phyloP scores from a whole-genome alignment of 2,113 vertebrate genomes.

The Balaenoptera acutorostrata region DNA sequence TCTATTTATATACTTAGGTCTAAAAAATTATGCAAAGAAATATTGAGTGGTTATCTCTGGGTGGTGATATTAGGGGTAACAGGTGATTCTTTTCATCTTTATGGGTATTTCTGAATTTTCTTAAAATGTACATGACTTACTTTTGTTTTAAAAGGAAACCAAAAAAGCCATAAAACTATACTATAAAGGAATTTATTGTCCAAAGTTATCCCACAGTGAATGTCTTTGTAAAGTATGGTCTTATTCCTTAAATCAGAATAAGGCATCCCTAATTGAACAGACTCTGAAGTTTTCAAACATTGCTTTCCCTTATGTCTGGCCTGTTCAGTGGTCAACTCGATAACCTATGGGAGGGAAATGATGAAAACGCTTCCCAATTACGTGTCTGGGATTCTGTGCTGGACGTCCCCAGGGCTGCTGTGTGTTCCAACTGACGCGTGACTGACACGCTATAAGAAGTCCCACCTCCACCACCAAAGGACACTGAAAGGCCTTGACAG shows the following conservation, averaged over 20 bases:
- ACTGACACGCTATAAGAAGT: not conserved
- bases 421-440: not conserved
- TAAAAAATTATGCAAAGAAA: not conserved
- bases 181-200: not conserved
- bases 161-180: not conserved
- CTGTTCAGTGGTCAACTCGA: fast-evolving
- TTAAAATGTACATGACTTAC: not conserved
- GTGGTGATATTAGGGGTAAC: not conserved
- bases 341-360: not conserved
- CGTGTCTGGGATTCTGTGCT: not conserved
- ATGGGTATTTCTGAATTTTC: not conserved
- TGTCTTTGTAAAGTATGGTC: not conserved
- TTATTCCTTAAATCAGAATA: not conserved
- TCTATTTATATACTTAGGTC: not conserved
- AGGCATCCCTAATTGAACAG: not conserved
- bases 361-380: not conserved
- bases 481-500: not conserved
- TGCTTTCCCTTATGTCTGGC: not conserved
- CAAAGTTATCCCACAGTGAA: not conserved
- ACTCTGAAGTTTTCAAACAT: not conserved
- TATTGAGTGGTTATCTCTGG: not conserved
- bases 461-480: fast-evolving
- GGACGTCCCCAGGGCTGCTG: not conserved
- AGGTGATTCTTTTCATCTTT: not conserved
- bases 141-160: not conserved